Conservation (phyloP, 1,140 invertebrate genomes). For the Cherax destructor region DNA sequence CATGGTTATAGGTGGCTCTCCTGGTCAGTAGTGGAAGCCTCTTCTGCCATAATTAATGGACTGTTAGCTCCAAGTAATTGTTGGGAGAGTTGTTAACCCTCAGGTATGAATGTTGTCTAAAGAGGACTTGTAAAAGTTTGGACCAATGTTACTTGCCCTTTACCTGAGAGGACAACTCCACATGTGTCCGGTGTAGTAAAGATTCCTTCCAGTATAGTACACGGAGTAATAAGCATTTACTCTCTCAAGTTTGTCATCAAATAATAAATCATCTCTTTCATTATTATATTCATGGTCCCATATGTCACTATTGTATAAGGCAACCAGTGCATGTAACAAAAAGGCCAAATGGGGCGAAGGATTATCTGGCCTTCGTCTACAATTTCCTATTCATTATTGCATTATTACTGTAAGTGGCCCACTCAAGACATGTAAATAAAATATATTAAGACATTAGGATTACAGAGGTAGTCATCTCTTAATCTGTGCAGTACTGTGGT, state of each 20-base stretch:
- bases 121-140: slow-evolving; percentile 21
- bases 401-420: slow-evolving; percentile 58
- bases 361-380: slow-evolving; percentile 37
- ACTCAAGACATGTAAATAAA: slow-evolving; percentile 64
- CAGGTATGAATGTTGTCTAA: slow-evolving; percentile 16
- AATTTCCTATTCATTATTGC: slow-evolving; percentile 47
- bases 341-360: slow-evolving; percentile 1
- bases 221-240: slow-evolving; percentile 39
- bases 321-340: slow-evolving; percentile 23
- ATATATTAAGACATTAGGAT: slow-evolving; percentile 41
- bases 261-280: slow-evolving; percentile 35
- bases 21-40: slow-evolving; percentile 21
- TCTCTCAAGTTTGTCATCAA: slow-evolving; percentile 7
- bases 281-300: slow-evolving; percentile 34
- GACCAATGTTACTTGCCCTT: slow-evolving; percentile 60
- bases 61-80: slow-evolving; percentile 19
- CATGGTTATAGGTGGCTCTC: background rate
- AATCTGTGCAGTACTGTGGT: slow-evolving; percentile 62
- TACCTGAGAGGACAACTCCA: slow-evolving; percentile 46
- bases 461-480: slow-evolving; percentile 50
- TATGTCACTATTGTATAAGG: slow-evolving; percentile 24
- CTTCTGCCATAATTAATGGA: slow-evolving; percentile 21
- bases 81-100: slow-evolving; percentile 29
- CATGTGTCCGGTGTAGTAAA: slow-evolving; percentile 51
- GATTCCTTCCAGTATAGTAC: slow-evolving; percentile 63